A percentile compares a stretch with the other conserved stretches of the same genome.
phyloP scores from a whole-genome alignment of 1,140 invertebrate genomes.

The Phymastichus coffea region DNA sequence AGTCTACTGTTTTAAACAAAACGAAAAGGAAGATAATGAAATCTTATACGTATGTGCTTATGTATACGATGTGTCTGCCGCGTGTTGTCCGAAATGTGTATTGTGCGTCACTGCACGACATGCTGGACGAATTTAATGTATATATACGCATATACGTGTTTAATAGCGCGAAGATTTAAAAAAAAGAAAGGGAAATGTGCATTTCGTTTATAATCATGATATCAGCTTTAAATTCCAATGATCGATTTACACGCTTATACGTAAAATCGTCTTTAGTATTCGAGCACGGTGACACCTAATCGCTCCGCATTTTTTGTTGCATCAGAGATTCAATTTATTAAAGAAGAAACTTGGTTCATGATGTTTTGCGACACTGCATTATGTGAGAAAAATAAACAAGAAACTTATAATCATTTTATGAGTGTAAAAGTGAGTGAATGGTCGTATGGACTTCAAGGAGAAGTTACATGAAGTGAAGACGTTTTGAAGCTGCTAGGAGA shows the following conservation, averaged over 20 bases:
- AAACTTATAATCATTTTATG: conserved; percentile 4
- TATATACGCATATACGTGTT: neutral
- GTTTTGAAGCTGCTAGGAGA: too few relatives aligned
- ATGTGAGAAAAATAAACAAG: too few relatives aligned
- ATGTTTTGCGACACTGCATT: conserved; percentile 2
- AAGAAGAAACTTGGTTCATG: conserved; percentile 7
- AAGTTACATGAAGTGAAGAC: neutral
- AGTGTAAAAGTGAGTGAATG: conserved; percentile 1
- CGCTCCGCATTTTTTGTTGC: conserved; percentile 14
- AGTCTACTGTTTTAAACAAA: neutral
- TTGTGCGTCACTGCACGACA: conserved; percentile 1
- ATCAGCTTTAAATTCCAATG: too few relatives aligned
- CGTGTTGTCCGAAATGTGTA: too few relatives aligned
- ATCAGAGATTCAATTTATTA: conserved; percentile 19
- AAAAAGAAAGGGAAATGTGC: neutral
- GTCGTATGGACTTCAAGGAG: neutral
- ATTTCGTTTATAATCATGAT: neutral
- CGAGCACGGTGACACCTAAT: conserved; percentile 15
- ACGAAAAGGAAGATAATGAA: conserved; percentile 13
- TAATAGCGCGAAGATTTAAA: neutral
- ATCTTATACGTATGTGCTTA: conserved; percentile 9
- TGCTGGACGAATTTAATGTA: too few relatives aligned
- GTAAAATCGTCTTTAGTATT: conserved; percentile 3
- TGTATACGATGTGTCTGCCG: too few relatives aligned
- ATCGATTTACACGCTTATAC: too few relatives aligned